Evolutionary conservation across 2,113 vertebrate genomes (phyloP).

Genomic region (Pseudopipra pipra): DNA sequence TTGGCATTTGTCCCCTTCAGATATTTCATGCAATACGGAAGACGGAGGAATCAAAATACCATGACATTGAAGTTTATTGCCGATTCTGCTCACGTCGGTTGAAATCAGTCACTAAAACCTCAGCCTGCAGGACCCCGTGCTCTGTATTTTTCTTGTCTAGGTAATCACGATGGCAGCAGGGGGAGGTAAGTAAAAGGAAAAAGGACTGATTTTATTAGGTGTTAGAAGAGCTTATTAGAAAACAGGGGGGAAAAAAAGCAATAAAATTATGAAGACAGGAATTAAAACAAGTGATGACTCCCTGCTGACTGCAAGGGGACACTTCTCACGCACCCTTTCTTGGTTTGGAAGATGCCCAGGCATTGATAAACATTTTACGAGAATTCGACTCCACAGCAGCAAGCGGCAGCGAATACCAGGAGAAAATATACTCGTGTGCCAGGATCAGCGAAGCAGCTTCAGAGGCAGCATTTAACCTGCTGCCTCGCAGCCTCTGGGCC

Average conservation of each 20-base stretch:
- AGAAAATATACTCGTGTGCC: not conserved
- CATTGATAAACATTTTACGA: conserved; percentile 55
- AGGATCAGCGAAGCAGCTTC: conserved; percentile 20
- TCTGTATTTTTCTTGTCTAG: conserved; percentile 61
- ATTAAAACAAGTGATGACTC: conserved; percentile 48
- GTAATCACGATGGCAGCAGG: conserved; percentile 48
- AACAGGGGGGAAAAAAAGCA: not conserved
- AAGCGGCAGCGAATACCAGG: not conserved
- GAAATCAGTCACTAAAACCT: conserved; percentile 58
- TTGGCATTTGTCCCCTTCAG: conserved; percentile 20
- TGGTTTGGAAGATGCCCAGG: conserved; percentile 56
- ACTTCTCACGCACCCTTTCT: conserved; percentile 17
- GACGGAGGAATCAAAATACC: conserved; percentile 34
- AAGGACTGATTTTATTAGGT: conserved; percentile 52
- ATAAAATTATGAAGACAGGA: conserved; percentile 13
- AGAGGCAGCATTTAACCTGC: conserved; percentile 6
- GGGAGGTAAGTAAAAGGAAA: conserved; percentile 66
- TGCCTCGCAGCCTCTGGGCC: conserved; percentile 31
- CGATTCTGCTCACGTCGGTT: conserved; percentile 51
- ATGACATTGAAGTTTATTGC: conserved; percentile 56
- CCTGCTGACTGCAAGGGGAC: conserved; percentile 26
- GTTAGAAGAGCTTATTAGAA: conserved; percentile 52
- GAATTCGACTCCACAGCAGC: conserved; percentile 4
- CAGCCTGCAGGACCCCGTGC: conserved; percentile 33
- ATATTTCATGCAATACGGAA: not conserved